Conservation (phyloP, 2,797 vertebrate genomes). For the Parambassis ranga region DNA sequence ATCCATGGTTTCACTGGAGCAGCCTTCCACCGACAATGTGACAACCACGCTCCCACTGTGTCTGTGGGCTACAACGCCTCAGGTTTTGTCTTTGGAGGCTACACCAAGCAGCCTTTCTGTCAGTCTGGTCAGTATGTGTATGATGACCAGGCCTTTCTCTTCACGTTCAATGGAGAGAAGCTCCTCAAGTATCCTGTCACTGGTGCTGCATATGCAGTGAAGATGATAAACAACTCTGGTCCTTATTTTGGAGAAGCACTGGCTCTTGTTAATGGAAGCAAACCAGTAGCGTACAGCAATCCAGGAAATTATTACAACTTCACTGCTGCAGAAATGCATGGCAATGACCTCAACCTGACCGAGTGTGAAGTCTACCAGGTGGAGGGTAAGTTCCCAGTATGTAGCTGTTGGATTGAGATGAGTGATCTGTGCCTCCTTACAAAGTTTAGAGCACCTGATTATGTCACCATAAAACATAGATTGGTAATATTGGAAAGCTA, state of each 20-base stretch:
- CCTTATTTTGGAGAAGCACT: constrained; percentile 61
- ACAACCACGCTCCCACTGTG: constrained; percentile 55
- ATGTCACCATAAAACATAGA: too few relatives aligned
- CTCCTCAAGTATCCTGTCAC: constrained; percentile 21
- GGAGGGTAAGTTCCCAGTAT: constrained; percentile 39
- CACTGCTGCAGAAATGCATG: constrained; percentile 38
- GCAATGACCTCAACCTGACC: constrained; percentile 35
- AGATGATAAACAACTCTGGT: fast-evolving
- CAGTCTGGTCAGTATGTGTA: not conserved
- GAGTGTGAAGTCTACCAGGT: constrained; percentile 72
- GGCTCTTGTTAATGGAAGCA: not conserved
- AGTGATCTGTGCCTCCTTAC: too few relatives aligned
- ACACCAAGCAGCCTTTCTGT: constrained; percentile 50
- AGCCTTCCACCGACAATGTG: constrained; percentile 69
- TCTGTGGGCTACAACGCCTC: constrained; percentile 65
- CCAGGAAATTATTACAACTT: constrained; percentile 42
- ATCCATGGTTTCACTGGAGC: constrained; percentile 45
- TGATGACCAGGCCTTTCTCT: constrained; percentile 65
- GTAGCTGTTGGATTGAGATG: too few relatives aligned
- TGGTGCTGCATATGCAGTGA: fast-evolving
- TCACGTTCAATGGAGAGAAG: constrained; percentile 28
- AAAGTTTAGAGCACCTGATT: too few relatives aligned
- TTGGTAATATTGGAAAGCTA: too few relatives aligned
- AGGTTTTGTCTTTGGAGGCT: constrained; percentile 68
- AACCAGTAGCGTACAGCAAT: not conserved